Conservation (phyloP, 2,113 vertebrate genomes). For the Macrotus californicus region DNA sequence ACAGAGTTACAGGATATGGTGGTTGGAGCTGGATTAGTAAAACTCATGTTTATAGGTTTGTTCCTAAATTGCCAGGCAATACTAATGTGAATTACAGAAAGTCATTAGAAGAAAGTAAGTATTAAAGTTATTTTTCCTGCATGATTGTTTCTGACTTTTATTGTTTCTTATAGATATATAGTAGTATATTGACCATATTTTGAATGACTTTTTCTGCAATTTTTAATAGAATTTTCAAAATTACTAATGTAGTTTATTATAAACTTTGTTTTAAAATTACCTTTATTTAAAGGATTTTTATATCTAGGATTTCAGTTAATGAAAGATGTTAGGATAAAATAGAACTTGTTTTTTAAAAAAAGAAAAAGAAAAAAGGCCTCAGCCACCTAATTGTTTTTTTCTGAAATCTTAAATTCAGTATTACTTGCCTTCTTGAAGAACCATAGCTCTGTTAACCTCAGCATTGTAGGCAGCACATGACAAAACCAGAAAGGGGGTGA, state of each 20-base stretch:
- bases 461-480: neutral
- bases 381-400: neutral
- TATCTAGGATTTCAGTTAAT: neutral
- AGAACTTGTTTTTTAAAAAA: neutral
- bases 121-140: neutral
- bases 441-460: neutral
- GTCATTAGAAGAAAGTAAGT: slow-evolving; percentile 81
- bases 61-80: slow-evolving; percentile 93
- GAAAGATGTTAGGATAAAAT: neutral
- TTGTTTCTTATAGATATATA: neutral
- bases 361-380: neutral
- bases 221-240: neutral
- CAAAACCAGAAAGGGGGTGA: neutral
- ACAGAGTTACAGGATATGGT: slow-evolving; percentile 96
- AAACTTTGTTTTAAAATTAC: neutral
- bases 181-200: neutral
- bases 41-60: slow-evolving; percentile 93
- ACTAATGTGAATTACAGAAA: slow-evolving; percentile 95
- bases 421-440: neutral
- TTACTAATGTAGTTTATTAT: neutral
- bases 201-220: neutral
- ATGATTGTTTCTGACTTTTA: neutral
- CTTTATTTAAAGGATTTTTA: neutral
- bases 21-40: slow-evolving; percentile 99
- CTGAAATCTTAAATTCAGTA: neutral